phyloP scores from a whole-genome alignment of 2,888 invertebrate genomes.

The Allophyes oxyacanthae region DNA sequence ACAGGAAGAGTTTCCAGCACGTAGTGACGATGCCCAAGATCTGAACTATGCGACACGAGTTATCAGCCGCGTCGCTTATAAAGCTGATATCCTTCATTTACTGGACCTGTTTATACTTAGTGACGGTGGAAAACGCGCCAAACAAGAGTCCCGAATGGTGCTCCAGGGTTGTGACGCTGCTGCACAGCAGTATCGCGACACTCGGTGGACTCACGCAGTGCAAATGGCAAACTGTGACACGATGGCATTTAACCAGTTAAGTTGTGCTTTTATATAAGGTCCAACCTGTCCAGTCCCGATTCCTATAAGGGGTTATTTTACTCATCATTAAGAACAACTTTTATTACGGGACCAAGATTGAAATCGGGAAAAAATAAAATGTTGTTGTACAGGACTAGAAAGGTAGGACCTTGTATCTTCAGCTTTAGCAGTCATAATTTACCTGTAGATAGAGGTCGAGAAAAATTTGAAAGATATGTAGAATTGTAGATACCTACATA shows the following conservation, averaged over 20 bases:
- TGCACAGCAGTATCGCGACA: conserved; percentile 77
- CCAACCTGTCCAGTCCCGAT: no score
- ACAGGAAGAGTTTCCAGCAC: background rate
- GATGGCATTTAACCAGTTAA: conserved; percentile 72
- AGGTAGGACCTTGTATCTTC: no score
- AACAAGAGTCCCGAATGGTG: conserved; percentile 74
- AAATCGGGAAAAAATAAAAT: no score
- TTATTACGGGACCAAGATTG: no score
- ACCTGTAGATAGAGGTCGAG: no score
- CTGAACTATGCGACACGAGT: conserved; percentile 61
- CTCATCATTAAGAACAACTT: no score
- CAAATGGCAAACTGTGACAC: conserved; percentile 59
- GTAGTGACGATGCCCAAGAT: conserved; percentile 16
- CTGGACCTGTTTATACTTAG: conserved; percentile 74
- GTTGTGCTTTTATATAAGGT: background rate
- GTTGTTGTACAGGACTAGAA: no score
- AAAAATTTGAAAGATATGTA: no score
- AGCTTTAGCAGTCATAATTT: no score
- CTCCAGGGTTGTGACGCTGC: conserved; percentile 74
- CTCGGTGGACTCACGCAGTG: conserved; percentile 74
- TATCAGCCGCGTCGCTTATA: conserved; percentile 66
- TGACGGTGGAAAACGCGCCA: conserved; percentile 54
- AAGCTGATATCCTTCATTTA: conserved; percentile 77
- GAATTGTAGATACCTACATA: no score
- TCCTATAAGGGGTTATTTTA: no score